phyloP scores from a whole-genome alignment of 2,888 invertebrate genomes.

The Morinoia aosen region DNA sequence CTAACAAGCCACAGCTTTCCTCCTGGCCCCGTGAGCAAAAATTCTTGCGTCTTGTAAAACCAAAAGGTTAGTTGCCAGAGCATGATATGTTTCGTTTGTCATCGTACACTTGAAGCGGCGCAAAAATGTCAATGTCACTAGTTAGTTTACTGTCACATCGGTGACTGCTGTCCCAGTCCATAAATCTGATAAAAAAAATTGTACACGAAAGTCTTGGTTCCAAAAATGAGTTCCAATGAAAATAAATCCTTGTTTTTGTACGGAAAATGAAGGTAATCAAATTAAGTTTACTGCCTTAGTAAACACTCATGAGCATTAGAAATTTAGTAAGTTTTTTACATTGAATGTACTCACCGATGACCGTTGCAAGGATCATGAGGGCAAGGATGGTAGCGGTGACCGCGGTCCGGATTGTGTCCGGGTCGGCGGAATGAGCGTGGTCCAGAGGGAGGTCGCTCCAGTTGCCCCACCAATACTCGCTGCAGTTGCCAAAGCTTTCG shows the following conservation, averaged over 20 bases:
- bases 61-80: no score
- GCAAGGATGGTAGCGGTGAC: slow-evolving; percentile 58
- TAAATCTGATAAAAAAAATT: neutral
- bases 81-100: no score
- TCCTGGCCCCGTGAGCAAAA: no score
- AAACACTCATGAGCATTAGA: neutral
- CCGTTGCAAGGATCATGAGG: slow-evolving; percentile 61
- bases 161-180: neutral
- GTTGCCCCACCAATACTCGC: neutral
- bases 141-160: neutral
- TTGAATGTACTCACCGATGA: slow-evolving; percentile 60
- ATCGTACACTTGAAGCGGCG: no score
- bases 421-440: slow-evolving; percentile 39
- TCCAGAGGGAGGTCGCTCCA: neutral
- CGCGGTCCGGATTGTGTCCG: neutral
- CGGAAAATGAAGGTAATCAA: neutral
- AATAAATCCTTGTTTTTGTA: neutral
- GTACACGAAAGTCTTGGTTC: neutral
- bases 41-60: no score
- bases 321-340: neutral
- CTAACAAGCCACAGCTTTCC: no score
- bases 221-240: neutral
- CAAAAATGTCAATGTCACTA: neutral
- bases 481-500: slow-evolving; percentile 43
- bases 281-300: neutral